A percentile compares a stretch with the other conserved stretches of the same genome.
These are phyloP conservation scores for Ophion costatus DNA, from an alignment of 2,888 invertebrate species.

Conservation along the genomic window DNA sequence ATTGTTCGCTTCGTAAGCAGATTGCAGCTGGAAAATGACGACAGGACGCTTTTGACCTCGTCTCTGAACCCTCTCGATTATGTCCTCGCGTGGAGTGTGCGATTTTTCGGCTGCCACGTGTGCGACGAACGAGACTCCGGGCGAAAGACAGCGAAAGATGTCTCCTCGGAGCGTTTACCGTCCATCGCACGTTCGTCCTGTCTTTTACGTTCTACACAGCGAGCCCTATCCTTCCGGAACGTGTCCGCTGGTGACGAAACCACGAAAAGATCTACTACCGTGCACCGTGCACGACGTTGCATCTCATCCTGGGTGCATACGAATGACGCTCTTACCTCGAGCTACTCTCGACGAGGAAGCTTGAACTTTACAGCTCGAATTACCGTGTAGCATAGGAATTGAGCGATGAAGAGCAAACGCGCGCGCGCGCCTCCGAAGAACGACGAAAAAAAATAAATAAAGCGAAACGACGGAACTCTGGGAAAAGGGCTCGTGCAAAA, in stretches of 20 bases:
- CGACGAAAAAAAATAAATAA: not conserved
- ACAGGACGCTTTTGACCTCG: conserved; percentile 48
- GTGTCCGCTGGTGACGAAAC: conserved; percentile 56
- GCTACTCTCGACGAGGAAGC: conserved; percentile 23
- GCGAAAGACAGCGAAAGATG: not conserved
- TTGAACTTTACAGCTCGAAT: conserved; percentile 20
- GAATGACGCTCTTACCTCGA: conserved; percentile 59
- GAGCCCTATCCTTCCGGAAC: conserved; percentile 21
- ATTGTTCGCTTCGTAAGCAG: conserved; percentile 19
- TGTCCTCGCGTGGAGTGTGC: conserved; percentile 58
- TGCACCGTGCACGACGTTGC: conserved; percentile 24
- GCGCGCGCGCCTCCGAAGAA: not conserved
- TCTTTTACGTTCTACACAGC: conserved; percentile 59
- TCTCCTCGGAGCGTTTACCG: conserved; percentile 50
- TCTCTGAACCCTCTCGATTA: conserved; percentile 56
- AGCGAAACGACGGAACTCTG: not conserved
- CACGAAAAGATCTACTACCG: conserved; percentile 38
- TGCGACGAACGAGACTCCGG: conserved; percentile 4
- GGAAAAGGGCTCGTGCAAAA: not conserved
- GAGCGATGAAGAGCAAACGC: conserved; percentile 25
- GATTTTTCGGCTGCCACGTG: conserved; percentile 50
- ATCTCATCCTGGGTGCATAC: conserved; percentile 58
- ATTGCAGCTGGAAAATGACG: conserved; percentile 36
- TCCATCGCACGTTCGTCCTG: conserved; percentile 61
- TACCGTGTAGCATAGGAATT: conserved; percentile 52